Conservation (phyloP, 2,888 invertebrate species). For the Apamea epomidion region DNA sequence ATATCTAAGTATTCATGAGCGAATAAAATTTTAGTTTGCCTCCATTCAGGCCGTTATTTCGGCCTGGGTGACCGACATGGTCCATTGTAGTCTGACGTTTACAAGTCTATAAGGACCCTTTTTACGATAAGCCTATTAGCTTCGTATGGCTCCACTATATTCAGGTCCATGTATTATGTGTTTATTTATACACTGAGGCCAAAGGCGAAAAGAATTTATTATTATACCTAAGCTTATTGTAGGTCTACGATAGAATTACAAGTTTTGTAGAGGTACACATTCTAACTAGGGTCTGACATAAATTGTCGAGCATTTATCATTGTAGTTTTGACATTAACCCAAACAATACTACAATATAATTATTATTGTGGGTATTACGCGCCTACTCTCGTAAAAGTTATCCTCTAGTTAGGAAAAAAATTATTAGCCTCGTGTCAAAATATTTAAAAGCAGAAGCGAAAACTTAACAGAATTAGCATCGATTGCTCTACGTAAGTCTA, state of each 20-base stretch:
- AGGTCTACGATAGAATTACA: conserved; percentile 18
- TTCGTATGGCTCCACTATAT: conserved; percentile 7
- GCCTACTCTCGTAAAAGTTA: neutral
- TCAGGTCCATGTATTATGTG: conserved; percentile 22
- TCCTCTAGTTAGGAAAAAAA: neutral
- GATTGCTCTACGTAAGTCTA: neutral
- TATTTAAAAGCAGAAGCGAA: conserved; percentile 3
- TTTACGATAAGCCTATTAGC: conserved; percentile 34
- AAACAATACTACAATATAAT: conserved; percentile 6
- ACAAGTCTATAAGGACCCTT: conserved; percentile 27
- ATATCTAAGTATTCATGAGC: conserved; percentile 54
- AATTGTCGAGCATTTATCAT: neutral
- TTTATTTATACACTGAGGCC: conserved; percentile 12
- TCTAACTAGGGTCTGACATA: neutral
- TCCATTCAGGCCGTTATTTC: conserved; percentile 19
- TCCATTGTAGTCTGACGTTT: conserved; percentile 27
- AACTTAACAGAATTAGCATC: conserved; percentile 12
- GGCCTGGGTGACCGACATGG: conserved; percentile 15
- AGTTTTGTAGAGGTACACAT: neutral
- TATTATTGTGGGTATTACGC: neutral
- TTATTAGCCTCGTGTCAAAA: neutral
- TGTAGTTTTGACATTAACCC: neutral
- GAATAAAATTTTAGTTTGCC: conserved; percentile 29
- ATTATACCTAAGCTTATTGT: conserved; percentile 1
- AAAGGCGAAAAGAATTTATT: conserved; percentile 13